Evolutionary conservation across 2,888 invertebrate species (phyloP), one percentile per base, ranked within the genome.

Genomic region (Melanotus villosus): DNA sequence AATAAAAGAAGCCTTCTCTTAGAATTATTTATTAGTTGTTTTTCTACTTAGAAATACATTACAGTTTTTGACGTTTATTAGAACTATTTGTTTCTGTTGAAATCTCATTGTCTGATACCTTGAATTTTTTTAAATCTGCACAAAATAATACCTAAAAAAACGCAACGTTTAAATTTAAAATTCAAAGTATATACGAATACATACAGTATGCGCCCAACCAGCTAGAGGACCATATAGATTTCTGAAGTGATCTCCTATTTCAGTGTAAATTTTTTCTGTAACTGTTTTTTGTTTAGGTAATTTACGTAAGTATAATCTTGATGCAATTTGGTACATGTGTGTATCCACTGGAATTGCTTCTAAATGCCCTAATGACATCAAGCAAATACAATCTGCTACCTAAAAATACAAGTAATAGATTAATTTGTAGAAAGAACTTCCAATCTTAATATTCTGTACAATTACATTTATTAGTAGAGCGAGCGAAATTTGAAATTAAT

Each of bases 321-420:
- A 89, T 0, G 97, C 97, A 74, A 99, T 92, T 86, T 97, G 95
- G 84, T 93, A 95, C 19, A 99, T 95, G 81, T 99, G 99, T 0
- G 98, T 98, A 84, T 99, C 99, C 0, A 99, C 93, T 0, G 99
- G 99, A 60, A 99, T 90, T 0, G 97, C 92, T 77, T 93, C 90
- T 56, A 95, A 84, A 81, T 98, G 95, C 65, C 93, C 92, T 57
- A 99, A 83, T 0, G 98, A 97, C 98, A 99, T 99, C 16, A 99
- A 88, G 81, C 96, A 97, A 76, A 99, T 94, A 84, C 99, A 99
- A 85, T 99, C 99, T 0, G 99, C 97, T 14, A 99, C 26, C 26
- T 26, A 26, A 3, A 26, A 26, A 26, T n/a, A 26, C 7, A 26
- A 5, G 7, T 26, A 26, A 26, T 26, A 26, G 26, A 96, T 94